A percentile compares a stretch with the other conserved stretches of the same genome.
Conservation (phyloP, 2,113 vertebrate species). For the Muntiacus muntjak region DNA sequence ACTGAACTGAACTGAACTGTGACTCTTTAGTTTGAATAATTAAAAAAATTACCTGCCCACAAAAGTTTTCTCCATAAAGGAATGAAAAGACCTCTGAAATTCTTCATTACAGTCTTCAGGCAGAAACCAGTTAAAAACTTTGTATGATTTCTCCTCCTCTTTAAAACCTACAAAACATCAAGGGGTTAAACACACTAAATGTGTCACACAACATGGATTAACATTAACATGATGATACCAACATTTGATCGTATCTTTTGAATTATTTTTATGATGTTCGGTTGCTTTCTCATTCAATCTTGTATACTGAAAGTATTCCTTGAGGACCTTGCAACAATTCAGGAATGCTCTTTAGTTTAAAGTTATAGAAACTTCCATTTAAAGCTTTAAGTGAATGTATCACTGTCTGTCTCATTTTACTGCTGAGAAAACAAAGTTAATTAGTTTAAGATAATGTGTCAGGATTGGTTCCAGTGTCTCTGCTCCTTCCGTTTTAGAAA, state of each 20-base stretch:
- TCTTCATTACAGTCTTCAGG: constrained; percentile 66
- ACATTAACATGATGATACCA: background rate
- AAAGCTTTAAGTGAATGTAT: background rate
- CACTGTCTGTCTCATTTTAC: background rate
- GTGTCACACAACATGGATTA: background rate
- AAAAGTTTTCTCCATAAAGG: constrained; percentile 63
- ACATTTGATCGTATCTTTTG: background rate
- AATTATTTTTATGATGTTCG: background rate
- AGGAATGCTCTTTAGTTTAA: background rate
- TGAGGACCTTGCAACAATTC: background rate
- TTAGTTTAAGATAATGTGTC: background rate
- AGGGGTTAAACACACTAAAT: background rate
- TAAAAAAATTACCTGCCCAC: constrained; percentile 52
- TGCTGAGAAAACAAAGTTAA: background rate
- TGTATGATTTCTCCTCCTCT: constrained; percentile 49
- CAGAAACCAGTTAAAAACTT: constrained; percentile 59
- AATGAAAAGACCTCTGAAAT: constrained; percentile 60
- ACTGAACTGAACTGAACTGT: background rate
- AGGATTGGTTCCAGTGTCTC: background rate
- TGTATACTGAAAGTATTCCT: background rate
- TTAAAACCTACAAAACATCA: constrained; percentile 16
- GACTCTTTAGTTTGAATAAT: constrained; percentile 1
- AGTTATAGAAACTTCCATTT: background rate
- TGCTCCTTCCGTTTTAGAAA: background rate
- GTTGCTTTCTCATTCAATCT: background rate